These are phyloP conservation scores for Epinotia nisella DNA, from an alignment of 2,888 invertebrate genomes.

Conservation along the genomic window DNA sequence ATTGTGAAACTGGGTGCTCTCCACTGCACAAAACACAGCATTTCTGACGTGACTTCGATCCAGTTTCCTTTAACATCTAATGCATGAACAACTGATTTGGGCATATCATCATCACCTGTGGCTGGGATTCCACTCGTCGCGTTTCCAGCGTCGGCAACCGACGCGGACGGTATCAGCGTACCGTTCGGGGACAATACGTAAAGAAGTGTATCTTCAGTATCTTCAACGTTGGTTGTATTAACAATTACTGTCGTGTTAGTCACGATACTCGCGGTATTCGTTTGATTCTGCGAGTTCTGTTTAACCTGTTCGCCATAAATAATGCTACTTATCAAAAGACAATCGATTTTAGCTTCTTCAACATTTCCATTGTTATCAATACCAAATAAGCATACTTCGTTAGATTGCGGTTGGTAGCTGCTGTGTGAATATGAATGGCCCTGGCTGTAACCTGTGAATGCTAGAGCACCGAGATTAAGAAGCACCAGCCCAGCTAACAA, in stretches of 20 bases:
- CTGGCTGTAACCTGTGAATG: slow-evolving; percentile 17
- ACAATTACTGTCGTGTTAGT: slow-evolving; percentile 39
- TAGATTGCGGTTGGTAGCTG: slow-evolving; percentile 43
- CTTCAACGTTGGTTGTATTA: slow-evolving; percentile 43
- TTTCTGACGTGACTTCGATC: slow-evolving; percentile 45
- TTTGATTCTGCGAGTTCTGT: slow-evolving; percentile 17
- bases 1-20: slow-evolving; percentile 21
- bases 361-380: slow-evolving; percentile 46
- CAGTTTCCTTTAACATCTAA: slow-evolving; percentile 47
- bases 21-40: slow-evolving; percentile 47
- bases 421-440: neutral
- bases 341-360: slow-evolving; percentile 47
- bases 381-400: slow-evolving; percentile 48
- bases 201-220: slow-evolving; percentile 1
- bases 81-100: slow-evolving; percentile 44
- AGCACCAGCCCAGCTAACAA: slow-evolving; percentile 47
- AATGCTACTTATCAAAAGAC: slow-evolving; percentile 47
- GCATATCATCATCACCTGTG: too few relatives aligned
- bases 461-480: slow-evolving; percentile 47
- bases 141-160: neutral
- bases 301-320: slow-evolving; percentile 43
- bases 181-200: slow-evolving; percentile 45
- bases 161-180: slow-evolving; percentile 35
- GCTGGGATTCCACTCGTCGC: slow-evolving; percentile 28
- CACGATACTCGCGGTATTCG: slow-evolving; percentile 14